Conservation (phyloP, 2,888 invertebrate species). For the Anaspis maculata region DNA sequence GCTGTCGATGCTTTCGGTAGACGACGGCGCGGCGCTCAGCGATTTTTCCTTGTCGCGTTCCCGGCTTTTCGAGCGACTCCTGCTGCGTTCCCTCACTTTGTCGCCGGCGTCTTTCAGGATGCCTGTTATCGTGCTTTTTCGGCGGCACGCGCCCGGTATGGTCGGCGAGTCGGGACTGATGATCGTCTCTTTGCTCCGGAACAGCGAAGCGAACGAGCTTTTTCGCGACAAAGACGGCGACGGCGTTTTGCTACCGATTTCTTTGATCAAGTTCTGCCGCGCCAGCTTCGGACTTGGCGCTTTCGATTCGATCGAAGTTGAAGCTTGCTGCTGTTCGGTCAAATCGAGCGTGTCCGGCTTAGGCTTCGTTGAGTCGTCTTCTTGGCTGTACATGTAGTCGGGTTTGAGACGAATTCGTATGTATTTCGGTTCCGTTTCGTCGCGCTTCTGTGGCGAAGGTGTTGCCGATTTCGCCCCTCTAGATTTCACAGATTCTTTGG, state of each 20-base stretch:
- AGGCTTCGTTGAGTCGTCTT: slow-evolving; percentile 39
- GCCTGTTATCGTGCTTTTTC: slow-evolving; percentile 35
- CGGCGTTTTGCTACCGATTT: slow-evolving; percentile 45
- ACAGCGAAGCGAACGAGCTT: slow-evolving; percentile 73
- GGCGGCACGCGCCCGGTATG: slow-evolving; percentile 27
- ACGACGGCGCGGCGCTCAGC: slow-evolving; percentile 47
- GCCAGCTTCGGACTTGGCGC: slow-evolving; percentile 41
- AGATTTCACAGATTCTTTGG: slow-evolving; percentile 9
- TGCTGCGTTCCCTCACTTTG: slow-evolving; percentile 32
- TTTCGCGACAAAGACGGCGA: slow-evolving; percentile 69
- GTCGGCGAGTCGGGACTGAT: slow-evolving; percentile 57
- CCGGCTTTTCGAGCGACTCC: slow-evolving; percentile 55
- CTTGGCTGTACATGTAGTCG: slow-evolving; percentile 58
- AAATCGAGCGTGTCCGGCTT: slow-evolving; percentile 58
- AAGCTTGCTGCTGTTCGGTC: slow-evolving; percentile 10
- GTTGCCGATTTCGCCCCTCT: slow-evolving; percentile 14
- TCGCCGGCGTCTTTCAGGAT: slow-evolving; percentile 38
- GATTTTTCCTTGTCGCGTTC: slow-evolving; percentile 44
- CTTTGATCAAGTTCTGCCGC: slow-evolving; percentile 29
- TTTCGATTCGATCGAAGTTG: no score
- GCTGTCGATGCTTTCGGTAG: slow-evolving; percentile 40
- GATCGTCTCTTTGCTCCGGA: slow-evolving; percentile 62
- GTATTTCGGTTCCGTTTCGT: slow-evolving; percentile 44
- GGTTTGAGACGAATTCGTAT: slow-evolving; percentile 66
- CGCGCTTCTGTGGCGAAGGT: slow-evolving; percentile 7